Evolutionary conservation across 2,113 vertebrate species (phyloP), one percentile per base, ranked within the genome.

Genomic region (Arvicanthis niloticus): DNA sequence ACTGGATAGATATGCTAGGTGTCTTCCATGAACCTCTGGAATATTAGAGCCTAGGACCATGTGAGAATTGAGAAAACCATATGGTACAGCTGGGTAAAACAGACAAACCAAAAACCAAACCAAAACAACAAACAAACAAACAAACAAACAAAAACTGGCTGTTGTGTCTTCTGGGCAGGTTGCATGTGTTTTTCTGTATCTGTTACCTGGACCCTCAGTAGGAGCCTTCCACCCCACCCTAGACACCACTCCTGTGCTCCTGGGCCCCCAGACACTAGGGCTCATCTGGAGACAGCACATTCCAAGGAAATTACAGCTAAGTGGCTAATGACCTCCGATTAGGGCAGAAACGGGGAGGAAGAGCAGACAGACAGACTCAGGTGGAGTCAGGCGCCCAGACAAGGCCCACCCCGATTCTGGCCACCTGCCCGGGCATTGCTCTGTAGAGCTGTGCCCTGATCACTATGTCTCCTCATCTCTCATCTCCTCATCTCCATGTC

Each of bases 261-360:
- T 62, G 68, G 67, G n/a, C 60, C 48, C 72, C 77, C 31, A 68
- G 85, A 3, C 0, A 9, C 1, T 4, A 86, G n/a, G 80, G 53
- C 45, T 75, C 72, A 73, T 42, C 16, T 10, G 4, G 75, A 53
- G 91, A 89, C 29, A 7, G 77, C 58, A 70, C 85, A 87, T 96
- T 95, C 97, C 95, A 31, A 75, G 90, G n/a, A 85, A 91, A 86
- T 85, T 68, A 37, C 19, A 10, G 75, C 84, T 45, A 53, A 72
- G 85, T 72, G 96, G 85, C 89, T 94, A 76, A 96, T 45, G 94
- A 72, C 92, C 93, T 91, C 84, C 34, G 37, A 90, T 85, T 56
- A 88, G 89, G 68, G 67, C 82, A 56, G 87, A 80, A 40, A 17
- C 2, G 0, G 12, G 75, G 45, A 84, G 53, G 24, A 62, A 82